Evolutionary conservation across 2,113 vertebrate species (phyloP).

Genomic region (Odocoileus hemionus): DNA sequence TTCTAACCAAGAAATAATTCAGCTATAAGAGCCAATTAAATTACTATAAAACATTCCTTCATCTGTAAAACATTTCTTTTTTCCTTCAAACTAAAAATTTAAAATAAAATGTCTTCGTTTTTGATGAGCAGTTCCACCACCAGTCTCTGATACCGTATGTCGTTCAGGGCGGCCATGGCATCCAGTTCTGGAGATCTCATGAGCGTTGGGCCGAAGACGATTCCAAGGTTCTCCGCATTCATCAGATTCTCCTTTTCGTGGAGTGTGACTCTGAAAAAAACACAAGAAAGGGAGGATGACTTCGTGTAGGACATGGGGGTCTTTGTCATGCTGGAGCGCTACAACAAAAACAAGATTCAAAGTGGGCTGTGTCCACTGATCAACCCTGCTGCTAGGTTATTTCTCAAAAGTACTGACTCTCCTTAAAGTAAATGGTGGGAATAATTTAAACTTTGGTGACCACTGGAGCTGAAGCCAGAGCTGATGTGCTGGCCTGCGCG

Average conservation of each 20-base stretch:
- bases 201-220: conserved; percentile 96
- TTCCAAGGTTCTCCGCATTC: conserved; percentile 98
- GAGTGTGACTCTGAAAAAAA: conserved; percentile 89
- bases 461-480: neutral
- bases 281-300: neutral
- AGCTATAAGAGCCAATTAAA: conserved; percentile 78
- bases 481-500: neutral
- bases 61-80: conserved; percentile 77
- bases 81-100: conserved; percentile 80
- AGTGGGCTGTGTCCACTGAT: neutral
- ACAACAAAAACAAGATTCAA: neutral
- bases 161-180: conserved; percentile 94
- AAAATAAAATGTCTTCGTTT: conserved; percentile 97
- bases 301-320: neutral
- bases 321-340: neutral
- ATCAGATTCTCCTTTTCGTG: conserved; percentile 97
- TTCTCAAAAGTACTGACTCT: neutral
- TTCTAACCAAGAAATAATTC: conserved; percentile 79
- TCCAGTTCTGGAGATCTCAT: conserved; percentile 95
- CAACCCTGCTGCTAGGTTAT: neutral
- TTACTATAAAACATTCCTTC: conserved; percentile 85
- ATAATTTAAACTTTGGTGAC: neutral
- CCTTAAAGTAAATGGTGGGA: neutral
- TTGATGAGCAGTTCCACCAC: conserved; percentile 99
- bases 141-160: conserved; percentile 98